These are phyloP conservation scores for Cyaniris semiargus DNA, from an alignment of 2,888 invertebrate species.

Conservation along the genomic window DNA sequence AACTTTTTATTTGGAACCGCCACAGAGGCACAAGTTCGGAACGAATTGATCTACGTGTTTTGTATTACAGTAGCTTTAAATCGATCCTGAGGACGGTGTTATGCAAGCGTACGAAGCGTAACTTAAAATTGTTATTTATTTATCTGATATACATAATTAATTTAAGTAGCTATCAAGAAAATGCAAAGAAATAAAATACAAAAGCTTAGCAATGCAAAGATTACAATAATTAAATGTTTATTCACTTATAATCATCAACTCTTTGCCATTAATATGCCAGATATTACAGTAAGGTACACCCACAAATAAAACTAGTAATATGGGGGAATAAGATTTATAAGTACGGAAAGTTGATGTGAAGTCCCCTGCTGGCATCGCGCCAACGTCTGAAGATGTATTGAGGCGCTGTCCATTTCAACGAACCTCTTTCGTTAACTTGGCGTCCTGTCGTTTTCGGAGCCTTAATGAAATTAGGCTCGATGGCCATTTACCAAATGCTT, in stretches of 20 bases:
- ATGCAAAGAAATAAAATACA: too few relatives aligned
- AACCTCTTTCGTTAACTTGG: slow-evolving; percentile 1
- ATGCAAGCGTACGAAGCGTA: slow-evolving; percentile 43
- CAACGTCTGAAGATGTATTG: slow-evolving; percentile 18
- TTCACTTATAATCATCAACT: background rate
- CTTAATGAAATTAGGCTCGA: slow-evolving; percentile 12
- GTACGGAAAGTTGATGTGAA: slow-evolving; percentile 13
- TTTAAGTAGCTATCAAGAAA: too few relatives aligned
- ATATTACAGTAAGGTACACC: background rate
- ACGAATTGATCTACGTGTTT: slow-evolving; percentile 72
- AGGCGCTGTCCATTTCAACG: slow-evolving; percentile 14
- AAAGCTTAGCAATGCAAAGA: too few relatives aligned
- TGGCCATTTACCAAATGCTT: background rate
- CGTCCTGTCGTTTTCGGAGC: slow-evolving; percentile 9
- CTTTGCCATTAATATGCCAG: background rate
- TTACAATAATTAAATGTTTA: too few relatives aligned
- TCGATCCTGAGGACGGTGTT: slow-evolving; percentile 46
- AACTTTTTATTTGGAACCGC: slow-evolving; percentile 59
- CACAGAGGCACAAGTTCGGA: slow-evolving; percentile 61
- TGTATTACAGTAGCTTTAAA: slow-evolving; percentile 67
- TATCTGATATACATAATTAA: too few relatives aligned
- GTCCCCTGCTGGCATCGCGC: slow-evolving; percentile 2
- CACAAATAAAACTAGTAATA: background rate
- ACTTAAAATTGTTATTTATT: too few relatives aligned
- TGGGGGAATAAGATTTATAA: slow-evolving; percentile 9